Conservation (phyloP, 2,888 invertebrate genomes). For the Electrophaes corylata region DNA sequence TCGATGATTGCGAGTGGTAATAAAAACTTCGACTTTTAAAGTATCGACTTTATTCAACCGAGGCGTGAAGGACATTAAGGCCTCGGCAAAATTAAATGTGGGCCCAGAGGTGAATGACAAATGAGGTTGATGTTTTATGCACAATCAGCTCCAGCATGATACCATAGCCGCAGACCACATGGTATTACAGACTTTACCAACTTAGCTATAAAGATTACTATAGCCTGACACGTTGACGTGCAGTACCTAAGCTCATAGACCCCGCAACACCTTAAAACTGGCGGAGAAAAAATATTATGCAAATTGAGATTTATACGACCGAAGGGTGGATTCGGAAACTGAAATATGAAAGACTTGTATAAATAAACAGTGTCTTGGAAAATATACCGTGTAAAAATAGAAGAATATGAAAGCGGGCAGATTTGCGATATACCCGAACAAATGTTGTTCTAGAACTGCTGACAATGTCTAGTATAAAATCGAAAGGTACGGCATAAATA, state of each 20-base stretch:
- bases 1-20: constrained; percentile 30
- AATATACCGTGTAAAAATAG: constrained; percentile 36
- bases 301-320: constrained; percentile 62
- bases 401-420: constrained; percentile 32
- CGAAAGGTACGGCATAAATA: constrained; percentile 23
- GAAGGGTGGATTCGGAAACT: constrained; percentile 49
- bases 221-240: constrained; percentile 12
- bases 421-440: constrained; percentile 31
- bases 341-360: constrained; percentile 50
- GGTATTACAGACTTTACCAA: constrained; percentile 23
- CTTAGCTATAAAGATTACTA: constrained; percentile 28
- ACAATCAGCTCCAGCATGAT: constrained; percentile 42
- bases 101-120: constrained; percentile 58
- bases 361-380: constrained; percentile 44
- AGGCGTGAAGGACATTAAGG: constrained; percentile 43
- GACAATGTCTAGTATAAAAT: constrained; percentile 18
- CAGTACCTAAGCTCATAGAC: constrained; percentile 39
- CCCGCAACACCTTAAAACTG: constrained; percentile 53
- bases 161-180: constrained; percentile 31
- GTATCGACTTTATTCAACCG: constrained; percentile 38
- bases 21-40: constrained; percentile 38
- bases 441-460: constrained; percentile 29
- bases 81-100: constrained; percentile 58
- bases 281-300: constrained; percentile 59
- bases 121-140: constrained; percentile 51